Evolutionary conservation across 1,140 invertebrate genomes (phyloP).

Genomic region (Theocolax elegans): DNA sequence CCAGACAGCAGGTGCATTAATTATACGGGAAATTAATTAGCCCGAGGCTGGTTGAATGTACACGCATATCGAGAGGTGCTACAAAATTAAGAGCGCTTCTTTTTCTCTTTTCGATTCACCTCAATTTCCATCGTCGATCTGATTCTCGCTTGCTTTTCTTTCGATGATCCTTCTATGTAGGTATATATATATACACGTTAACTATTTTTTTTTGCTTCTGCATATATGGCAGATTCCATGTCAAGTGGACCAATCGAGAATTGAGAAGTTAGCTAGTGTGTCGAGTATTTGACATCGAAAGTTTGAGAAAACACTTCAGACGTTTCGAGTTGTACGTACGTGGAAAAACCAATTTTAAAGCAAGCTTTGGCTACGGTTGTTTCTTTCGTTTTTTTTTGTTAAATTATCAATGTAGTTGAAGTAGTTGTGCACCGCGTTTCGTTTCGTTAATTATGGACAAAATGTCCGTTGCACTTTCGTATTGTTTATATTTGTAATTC

Average conservation of each 20-base stretch:
- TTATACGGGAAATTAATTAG: constrained; percentile 46
- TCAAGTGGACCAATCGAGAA: neutral
- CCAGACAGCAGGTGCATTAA: constrained; percentile 39
- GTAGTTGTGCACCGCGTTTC: too few relatives aligned
- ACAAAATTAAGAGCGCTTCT: constrained; percentile 5
- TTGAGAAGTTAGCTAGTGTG: too few relatives aligned
- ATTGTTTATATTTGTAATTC: too few relatives aligned
- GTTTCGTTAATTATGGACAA: too few relatives aligned
- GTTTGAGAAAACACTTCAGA: too few relatives aligned
- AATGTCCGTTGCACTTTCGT: too few relatives aligned
- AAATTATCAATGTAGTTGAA: too few relatives aligned
- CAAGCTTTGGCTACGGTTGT: too few relatives aligned
- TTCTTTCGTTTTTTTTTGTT: too few relatives aligned
- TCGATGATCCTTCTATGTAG: neutral
- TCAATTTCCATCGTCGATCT: neutral
- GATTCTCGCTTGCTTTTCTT: neutral
- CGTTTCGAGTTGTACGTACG: too few relatives aligned
- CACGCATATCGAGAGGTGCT: neutral
- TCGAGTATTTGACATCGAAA: too few relatives aligned
- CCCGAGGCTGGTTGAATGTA: constrained; percentile 40
- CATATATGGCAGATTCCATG: neutral
- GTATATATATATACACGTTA: neutral
- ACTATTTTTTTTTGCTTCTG: neutral
- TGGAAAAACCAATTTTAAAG: too few relatives aligned
- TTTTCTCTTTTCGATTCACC: neutral